Evolutionary conservation across 2,797 vertebrate species (phyloP).

Genomic region (Caiman crocodilus): DNA sequence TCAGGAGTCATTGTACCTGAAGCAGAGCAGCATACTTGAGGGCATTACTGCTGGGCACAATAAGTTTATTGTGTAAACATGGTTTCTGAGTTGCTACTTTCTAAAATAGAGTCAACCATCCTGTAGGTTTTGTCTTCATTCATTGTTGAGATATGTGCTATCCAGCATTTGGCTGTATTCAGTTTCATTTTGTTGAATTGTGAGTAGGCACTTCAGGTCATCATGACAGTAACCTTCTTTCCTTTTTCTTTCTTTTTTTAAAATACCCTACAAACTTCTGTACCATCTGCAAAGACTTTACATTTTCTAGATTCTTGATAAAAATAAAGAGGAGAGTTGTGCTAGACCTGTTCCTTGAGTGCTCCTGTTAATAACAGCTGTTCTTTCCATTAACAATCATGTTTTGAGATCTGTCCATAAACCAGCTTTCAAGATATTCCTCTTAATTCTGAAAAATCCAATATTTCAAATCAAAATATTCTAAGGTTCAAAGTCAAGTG

Average conservation of each 20-base stretch:
- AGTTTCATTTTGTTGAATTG: neutral
- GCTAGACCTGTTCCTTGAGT: neutral
- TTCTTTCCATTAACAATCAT: neutral
- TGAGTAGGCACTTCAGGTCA: neutral
- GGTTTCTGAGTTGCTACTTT: rapidly evolving
- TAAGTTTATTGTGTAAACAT: no score
- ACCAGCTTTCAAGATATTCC: rapidly evolving
- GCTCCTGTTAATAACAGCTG: neutral
- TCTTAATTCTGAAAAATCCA: neutral
- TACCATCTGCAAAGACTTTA: neutral
- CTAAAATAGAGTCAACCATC: neutral
- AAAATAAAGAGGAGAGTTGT: neutral
- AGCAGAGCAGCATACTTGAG: no score
- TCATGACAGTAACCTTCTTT: neutral
- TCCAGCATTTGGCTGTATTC: neutral
- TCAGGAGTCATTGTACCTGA: no score
- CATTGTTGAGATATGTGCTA: neutral
- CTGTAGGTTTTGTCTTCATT: neutral
- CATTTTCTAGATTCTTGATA: neutral
- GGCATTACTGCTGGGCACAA: no score
- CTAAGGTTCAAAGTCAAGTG: neutral
- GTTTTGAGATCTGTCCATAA: neutral
- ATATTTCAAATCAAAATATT: neutral
- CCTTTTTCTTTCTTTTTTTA: neutral
- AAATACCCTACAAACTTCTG: neutral